A percentile compares a stretch with the other conserved stretches of the same genome.
phyloP scores from a whole-genome alignment of 2,888 invertebrate species.

The Anarsia innoxiella region DNA sequence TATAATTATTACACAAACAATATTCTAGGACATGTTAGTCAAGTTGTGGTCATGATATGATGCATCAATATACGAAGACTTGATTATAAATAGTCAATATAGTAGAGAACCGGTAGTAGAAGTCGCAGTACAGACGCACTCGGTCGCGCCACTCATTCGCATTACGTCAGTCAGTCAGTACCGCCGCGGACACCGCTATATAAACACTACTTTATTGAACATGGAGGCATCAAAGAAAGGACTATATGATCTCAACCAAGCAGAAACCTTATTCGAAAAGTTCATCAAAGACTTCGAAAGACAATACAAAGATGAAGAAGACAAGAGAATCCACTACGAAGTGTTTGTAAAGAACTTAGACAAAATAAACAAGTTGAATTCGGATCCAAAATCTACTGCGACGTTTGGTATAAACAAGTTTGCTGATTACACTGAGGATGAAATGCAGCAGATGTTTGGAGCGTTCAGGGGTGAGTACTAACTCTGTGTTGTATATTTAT shows the following conservation, averaged over 20 bases:
- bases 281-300: conserved; percentile 23
- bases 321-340: conserved; percentile 21
- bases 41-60: no score
- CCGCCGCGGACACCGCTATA: no score
- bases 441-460: conserved; percentile 10
- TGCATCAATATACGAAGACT: no score
- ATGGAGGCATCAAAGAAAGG: conserved; percentile 12
- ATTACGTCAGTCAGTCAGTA: no score
- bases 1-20: no score
- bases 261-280: conserved; percentile 22
- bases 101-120: no score
- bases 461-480: neutral
- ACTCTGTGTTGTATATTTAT: no score
- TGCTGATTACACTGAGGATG: conserved; percentile 18
- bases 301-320: conserved; percentile 23
- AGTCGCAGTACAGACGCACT: no score
- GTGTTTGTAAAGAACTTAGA: conserved; percentile 17
- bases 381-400: neutral
- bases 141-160: no score
- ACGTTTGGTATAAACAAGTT: conserved; percentile 13
- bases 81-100: no score
- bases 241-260: conserved; percentile 20
- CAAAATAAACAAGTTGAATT: conserved; percentile 9
- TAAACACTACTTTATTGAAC: no score
- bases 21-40: no score